Conservation (phyloP, 2,888 invertebrate species). For the Cephonodes hylas region DNA sequence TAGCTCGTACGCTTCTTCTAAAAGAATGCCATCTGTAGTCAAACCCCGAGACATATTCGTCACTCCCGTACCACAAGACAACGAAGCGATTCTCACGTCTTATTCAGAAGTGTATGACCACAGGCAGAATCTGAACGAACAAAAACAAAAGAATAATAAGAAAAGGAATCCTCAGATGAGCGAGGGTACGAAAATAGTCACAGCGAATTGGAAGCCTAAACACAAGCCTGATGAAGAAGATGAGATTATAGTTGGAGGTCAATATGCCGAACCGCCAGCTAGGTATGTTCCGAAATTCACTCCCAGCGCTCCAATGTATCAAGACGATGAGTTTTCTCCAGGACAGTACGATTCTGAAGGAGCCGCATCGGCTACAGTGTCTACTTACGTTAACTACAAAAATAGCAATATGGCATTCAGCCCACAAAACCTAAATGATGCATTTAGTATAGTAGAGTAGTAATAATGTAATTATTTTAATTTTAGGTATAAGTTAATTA, state of each 20-base stretch:
- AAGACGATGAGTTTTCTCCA: slow-evolving; percentile 41
- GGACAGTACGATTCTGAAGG: slow-evolving; percentile 42
- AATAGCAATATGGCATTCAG: slow-evolving; percentile 73
- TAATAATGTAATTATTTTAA: background rate
- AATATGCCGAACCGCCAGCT: slow-evolving; percentile 70
- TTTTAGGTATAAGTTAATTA: background rate
- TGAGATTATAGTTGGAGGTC: slow-evolving; percentile 61
- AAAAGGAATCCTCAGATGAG: slow-evolving; percentile 31
- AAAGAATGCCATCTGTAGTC: slow-evolving; percentile 32
- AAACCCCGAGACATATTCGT: slow-evolving; percentile 37
- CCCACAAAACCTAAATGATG: slow-evolving; percentile 74
- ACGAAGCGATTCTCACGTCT: slow-evolving; percentile 33
- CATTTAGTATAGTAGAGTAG: slow-evolving; percentile 63
- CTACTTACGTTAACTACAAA: slow-evolving; percentile 70
- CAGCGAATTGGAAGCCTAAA: background rate
- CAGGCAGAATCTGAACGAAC: slow-evolving; percentile 36
- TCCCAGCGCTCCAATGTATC: slow-evolving; percentile 39
- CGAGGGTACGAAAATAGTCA: slow-evolving; percentile 30
- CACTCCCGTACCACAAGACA: slow-evolving; percentile 21
- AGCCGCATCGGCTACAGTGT: slow-evolving; percentile 48
- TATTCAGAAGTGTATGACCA: slow-evolving; percentile 39
- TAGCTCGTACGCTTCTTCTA: slow-evolving; percentile 37
- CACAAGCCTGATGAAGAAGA: slow-evolving; percentile 32
- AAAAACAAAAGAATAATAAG: slow-evolving; percentile 33
- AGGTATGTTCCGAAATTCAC: slow-evolving; percentile 49